Evolutionary conservation across 2,113 vertebrate genomes (phyloP), one percentile per base, ranked within the genome.

Genomic region (Nothocercus nigrocapillus): DNA sequence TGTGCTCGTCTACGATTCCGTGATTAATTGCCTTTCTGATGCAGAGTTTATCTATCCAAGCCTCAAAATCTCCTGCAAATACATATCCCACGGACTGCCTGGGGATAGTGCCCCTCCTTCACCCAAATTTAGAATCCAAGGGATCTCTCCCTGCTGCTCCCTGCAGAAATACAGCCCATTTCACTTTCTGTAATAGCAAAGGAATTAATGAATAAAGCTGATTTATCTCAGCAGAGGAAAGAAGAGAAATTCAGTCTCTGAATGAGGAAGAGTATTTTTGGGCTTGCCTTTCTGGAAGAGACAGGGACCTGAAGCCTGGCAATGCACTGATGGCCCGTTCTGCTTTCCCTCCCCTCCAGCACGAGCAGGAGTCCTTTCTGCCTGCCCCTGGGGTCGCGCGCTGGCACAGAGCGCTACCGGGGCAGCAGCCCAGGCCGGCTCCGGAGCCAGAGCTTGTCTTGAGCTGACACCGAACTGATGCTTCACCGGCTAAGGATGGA

Each of bases 21-120:
- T 96, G 96, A 97, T 97, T 93, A 97, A 97, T 92, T 95, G 59
- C 81, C 84, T 83, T 92, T 81, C 84, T 92, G 95, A 94, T 93
- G 69, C 85, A 63, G 74, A 91, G 86, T 85, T 94, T 95, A 75
- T 94, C 88, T 95, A 92, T 82, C 81, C 44, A 94, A 92, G 34
- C 47, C 54, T 96, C 77, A 96, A 87, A 94, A 86, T 93, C 82
- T 91, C 11, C 79, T 86, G 34, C 51, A 94, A 94, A 85, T 82
- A 45, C 19, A 25, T 82, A 78, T 75, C 34, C 53, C 36, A 5
- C 79, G 59, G 66, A 25, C 56, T 76, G 73, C 34, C 44, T 47
- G 36, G 63, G 49, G 56, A 44, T 84, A 85, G 66, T 79, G 8
- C 16, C 36, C 69, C 58, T 94, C 58, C 1, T 7, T 75, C 81